Percentiles rank a stretch among this genome's conserved stretches.
Conservation (phyloP, 2,888 invertebrate genomes). For the Megamerina dolium region DNA sequence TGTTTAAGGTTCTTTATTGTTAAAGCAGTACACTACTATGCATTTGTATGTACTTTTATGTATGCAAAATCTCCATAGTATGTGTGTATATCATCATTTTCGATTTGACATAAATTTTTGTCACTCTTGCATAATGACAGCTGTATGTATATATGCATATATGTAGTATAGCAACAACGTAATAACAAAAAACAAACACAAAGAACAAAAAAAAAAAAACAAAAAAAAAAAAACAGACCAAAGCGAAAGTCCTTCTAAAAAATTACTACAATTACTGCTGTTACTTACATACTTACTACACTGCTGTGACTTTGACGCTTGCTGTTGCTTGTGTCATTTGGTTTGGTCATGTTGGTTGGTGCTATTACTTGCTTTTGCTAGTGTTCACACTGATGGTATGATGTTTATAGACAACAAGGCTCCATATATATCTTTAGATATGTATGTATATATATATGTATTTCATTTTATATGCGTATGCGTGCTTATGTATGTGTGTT, state of each 20-base stretch:
- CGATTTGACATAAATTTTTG: conserved; percentile 3
- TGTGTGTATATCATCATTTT: neutral
- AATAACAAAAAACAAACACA: too few relatives aligned
- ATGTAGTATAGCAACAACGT: too few relatives aligned
- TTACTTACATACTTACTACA: too few relatives aligned
- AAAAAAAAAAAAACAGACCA: too few relatives aligned
- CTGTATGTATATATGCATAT: too few relatives aligned
- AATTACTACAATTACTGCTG: conserved; percentile 6
- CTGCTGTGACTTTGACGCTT: neutral
- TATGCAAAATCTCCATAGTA: too few relatives aligned
- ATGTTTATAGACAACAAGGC: conserved; percentile 10
- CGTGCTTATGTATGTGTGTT: neutral
- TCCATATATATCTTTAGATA: conserved; percentile 1
- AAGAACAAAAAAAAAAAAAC: too few relatives aligned
- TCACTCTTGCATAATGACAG: too few relatives aligned
- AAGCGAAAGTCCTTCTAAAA: too few relatives aligned
- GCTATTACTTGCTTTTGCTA: neutral
- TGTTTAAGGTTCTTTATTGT: too few relatives aligned
- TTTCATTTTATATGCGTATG: neutral
- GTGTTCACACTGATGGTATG: conserved; percentile 2
- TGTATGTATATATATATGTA: neutral
- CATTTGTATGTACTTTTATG: neutral
- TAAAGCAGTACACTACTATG: too few relatives aligned
- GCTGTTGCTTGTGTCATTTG: neutral
- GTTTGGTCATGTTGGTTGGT: too few relatives aligned